Conservation (phyloP, 2,797 vertebrate species). For the Gastrophryne carolinensis region DNA sequence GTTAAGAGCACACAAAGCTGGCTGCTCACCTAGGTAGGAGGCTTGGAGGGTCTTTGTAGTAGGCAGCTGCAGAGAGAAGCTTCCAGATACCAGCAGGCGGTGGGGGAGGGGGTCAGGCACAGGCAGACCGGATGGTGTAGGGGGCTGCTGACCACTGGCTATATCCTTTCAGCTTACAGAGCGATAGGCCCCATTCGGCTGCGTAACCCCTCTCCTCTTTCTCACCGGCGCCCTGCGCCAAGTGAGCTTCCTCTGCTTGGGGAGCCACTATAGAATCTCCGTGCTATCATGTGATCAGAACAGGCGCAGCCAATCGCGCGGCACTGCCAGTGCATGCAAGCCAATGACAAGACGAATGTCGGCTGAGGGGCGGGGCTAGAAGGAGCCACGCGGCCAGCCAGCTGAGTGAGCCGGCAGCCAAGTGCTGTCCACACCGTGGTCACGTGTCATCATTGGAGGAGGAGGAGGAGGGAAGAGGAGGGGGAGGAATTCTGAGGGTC, state of each 20-base stretch:
- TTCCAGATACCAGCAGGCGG: no score
- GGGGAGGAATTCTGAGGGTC: no score
- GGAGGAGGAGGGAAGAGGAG: no score
- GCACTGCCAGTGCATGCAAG: not conserved
- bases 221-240: not conserved
- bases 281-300: not conserved
- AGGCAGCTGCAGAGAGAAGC: no score
- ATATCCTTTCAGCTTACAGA: no score
- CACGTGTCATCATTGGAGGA: slow-evolving; percentile 25
- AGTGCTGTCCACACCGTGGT: not conserved
- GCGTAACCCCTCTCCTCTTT: not conserved
- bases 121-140: not conserved
- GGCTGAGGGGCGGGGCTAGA: not conserved
- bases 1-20: no score
- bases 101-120: not conserved
- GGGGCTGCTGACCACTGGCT: no score
- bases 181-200: not conserved
- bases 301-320: not conserved
- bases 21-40: no score
- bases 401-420: not conserved
- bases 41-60: no score
- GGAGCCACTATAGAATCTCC: not conserved
- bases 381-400: not conserved
- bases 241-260: rapidly evolving
- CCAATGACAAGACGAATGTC: not conserved